Evolutionary conservation across 2,888 invertebrate species (phyloP).

Genomic region (Brachypterus glaber): DNA sequence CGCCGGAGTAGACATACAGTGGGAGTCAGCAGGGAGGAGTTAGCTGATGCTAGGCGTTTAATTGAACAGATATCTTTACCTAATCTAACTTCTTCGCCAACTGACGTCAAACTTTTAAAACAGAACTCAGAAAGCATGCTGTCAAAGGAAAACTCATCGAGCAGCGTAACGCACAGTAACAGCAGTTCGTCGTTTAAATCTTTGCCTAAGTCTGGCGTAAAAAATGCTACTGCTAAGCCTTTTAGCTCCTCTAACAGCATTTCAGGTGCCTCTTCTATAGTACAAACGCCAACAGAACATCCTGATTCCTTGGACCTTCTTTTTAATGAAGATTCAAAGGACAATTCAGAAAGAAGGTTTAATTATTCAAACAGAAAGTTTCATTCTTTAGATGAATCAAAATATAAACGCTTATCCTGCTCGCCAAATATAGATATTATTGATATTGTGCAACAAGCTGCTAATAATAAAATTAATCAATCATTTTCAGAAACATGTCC

Average conservation of each 20-base stretch:
- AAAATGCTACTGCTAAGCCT: slow-evolving; percentile 40
- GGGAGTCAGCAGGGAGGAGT: slow-evolving; percentile 71
- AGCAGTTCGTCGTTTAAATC: slow-evolving; percentile 12
- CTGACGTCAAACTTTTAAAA: slow-evolving; percentile 34
- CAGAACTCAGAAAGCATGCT: slow-evolving; percentile 41
- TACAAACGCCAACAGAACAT: slow-evolving; percentile 37
- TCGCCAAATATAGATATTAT: background rate
- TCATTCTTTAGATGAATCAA: background rate
- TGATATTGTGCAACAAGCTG: slow-evolving; percentile 27
- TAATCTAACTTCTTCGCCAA: slow-evolving; percentile 28
- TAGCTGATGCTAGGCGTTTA: slow-evolving; percentile 67
- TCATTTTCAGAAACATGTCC: slow-evolving; percentile 13
- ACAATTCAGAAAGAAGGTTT: slow-evolving; percentile 2
- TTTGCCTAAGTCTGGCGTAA: slow-evolving; percentile 28
- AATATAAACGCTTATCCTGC: background rate
- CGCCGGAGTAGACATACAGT: slow-evolving; percentile 70
- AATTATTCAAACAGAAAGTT: background rate
- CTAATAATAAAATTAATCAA: slow-evolving; percentile 19
- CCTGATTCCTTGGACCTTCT: slow-evolving; percentile 32
- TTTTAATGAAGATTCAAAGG: slow-evolving; percentile 33
- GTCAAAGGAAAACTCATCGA: too few relatives aligned
- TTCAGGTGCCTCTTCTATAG: slow-evolving; percentile 32
- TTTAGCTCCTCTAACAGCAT: slow-evolving; percentile 33
- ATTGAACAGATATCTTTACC: slow-evolving; percentile 55
- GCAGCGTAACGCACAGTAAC: slow-evolving; percentile 29